Evolutionary conservation across 2,888 invertebrate species (phyloP).

Genomic region (Leptinotarsa peninsularis): DNA sequence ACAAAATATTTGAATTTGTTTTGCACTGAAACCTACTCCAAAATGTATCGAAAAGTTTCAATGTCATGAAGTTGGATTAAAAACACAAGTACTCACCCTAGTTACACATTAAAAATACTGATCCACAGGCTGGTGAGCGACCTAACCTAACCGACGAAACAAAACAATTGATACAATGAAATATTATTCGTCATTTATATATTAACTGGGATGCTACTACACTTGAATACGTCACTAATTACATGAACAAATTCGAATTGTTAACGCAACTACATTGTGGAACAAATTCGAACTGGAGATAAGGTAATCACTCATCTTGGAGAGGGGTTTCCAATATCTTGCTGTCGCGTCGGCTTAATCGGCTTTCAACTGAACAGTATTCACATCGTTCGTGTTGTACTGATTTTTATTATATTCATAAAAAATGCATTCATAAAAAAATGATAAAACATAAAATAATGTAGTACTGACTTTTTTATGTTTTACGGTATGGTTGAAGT

Average conservation of each 20-base stretch:
- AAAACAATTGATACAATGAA: slow-evolving; percentile 18
- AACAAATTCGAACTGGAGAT: slow-evolving; percentile 24
- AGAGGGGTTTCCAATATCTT: slow-evolving; percentile 8
- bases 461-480: too few relatives aligned
- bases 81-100: slow-evolving; percentile 18
- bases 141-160: slow-evolving; percentile 19
- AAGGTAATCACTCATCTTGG: slow-evolving; percentile 4
- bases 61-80: too few relatives aligned
- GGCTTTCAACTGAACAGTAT: background rate
- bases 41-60: too few relatives aligned
- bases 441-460: too few relatives aligned
- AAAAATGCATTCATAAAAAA: background rate
- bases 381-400: background rate
- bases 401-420: background rate
- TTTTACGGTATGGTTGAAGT: too few relatives aligned
- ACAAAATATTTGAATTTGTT: too few relatives aligned
- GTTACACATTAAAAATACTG: slow-evolving; percentile 9
- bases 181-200: slow-evolving; percentile 23
- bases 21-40: too few relatives aligned
- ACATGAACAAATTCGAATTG: slow-evolving; percentile 25
- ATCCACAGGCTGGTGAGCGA: background rate
- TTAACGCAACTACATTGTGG: slow-evolving; percentile 21
- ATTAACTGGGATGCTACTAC: slow-evolving; percentile 17
- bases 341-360: background rate
- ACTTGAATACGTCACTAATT: slow-evolving; percentile 25